phyloP scores from a whole-genome alignment of 2,113 vertebrate genomes.

The Triplophysa tibetana region DNA sequence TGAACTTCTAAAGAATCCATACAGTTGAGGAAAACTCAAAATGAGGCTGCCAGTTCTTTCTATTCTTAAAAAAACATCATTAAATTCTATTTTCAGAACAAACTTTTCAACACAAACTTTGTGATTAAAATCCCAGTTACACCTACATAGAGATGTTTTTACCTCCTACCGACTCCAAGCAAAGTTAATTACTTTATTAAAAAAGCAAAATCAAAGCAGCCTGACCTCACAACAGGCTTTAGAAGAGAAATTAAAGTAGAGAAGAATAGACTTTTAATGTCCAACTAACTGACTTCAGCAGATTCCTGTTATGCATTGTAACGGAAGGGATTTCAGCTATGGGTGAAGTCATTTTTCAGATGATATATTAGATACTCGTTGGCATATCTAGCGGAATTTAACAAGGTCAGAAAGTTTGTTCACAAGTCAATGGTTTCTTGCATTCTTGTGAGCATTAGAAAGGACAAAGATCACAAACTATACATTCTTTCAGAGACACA shows the following conservation, averaged over 20 bases:
- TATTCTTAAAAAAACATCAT: background rate
- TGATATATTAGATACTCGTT: background rate
- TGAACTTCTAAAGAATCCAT: background rate
- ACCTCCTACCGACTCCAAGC: background rate
- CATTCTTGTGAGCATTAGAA: constrained; percentile 34
- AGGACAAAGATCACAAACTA: constrained; percentile 46
- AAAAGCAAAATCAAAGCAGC: background rate
- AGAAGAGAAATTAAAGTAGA: background rate
- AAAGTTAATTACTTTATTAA: background rate
- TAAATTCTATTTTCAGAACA: background rate
- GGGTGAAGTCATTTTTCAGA: background rate
- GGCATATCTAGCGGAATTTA: background rate
- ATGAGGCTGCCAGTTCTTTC: background rate
- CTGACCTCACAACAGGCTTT: background rate
- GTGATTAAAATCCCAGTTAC: background rate
- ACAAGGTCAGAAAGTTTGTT: constrained; percentile 32
- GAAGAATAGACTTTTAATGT: background rate
- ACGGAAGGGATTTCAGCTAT: background rate
- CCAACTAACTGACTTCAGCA: background rate
- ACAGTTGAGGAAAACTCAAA: too few species aligned
- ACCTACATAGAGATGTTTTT: background rate
- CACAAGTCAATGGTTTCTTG: constrained; percentile 13
- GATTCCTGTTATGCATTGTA: background rate
- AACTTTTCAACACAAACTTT: background rate
- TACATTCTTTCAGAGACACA: constrained; percentile 60